These are phyloP conservation scores for Benitochromis conjunctus DNA, from an alignment of 2,113 vertebrate genomes.

Conservation along the genomic window DNA sequence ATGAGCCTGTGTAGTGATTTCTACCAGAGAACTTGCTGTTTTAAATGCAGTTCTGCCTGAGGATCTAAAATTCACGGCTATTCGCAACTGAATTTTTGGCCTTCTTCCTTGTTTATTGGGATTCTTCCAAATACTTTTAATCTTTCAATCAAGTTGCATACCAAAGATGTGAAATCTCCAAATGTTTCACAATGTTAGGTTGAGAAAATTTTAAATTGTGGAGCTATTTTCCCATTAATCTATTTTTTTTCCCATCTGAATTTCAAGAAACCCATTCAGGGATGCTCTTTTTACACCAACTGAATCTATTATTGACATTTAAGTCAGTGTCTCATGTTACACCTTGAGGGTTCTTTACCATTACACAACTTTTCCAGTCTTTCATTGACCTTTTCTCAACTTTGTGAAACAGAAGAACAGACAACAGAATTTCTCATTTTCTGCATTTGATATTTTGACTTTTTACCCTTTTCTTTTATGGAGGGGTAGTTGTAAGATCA, in stretches of 20 bases:
- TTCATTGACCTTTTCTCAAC: not conserved
- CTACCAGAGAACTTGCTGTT: not conserved
- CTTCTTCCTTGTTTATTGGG: not conserved
- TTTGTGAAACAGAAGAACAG: not conserved
- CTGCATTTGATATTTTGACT: not conserved
- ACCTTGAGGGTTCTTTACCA: not conserved
- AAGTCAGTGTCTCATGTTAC: not conserved
- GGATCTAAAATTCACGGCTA: not conserved
- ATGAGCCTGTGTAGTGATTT: not conserved
- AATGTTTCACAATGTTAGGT: not conserved
- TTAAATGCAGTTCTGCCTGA: not conserved
- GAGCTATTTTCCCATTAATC: not conserved
- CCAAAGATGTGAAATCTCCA: not conserved
- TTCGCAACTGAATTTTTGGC: not conserved
- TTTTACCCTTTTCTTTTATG: not conserved
- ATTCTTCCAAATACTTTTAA: not conserved
- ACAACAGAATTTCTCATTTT: not conserved
- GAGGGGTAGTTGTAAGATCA: not conserved
- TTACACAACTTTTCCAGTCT: not conserved
- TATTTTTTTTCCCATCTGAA: not conserved
- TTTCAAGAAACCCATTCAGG: not conserved
- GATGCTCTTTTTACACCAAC: not conserved
- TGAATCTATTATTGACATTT: not conserved
- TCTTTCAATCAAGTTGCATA: not conserved
- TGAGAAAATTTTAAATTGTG: not conserved